Evolutionary conservation across 2,113 vertebrate species (phyloP).

Genomic region (Periophthalmus modestus): DNA sequence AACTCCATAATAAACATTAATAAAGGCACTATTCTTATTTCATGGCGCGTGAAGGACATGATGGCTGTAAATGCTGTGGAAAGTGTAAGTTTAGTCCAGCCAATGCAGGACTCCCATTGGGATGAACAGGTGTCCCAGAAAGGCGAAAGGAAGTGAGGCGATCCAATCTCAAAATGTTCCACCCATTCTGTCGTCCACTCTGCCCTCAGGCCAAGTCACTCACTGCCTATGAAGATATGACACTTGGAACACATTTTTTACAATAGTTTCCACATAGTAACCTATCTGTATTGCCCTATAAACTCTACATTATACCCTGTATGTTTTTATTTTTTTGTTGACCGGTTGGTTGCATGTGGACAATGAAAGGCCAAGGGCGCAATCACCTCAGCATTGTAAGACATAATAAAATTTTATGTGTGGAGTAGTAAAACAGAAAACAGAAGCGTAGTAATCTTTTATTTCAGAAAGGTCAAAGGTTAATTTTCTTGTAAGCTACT

Average conservation of each 20-base stretch:
- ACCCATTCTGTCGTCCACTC: neutral
- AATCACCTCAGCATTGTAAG: neutral
- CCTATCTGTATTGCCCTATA: neutral
- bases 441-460: neutral
- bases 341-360: neutral
- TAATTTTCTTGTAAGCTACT: neutral
- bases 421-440: conserved; percentile 1
- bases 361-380: neutral
- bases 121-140: conserved; percentile 8
- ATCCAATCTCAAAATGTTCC: conserved; percentile 5
- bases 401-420: neutral
- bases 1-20: neutral
- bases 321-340: neutral
- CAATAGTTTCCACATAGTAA: neutral
- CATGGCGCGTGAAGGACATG: neutral
- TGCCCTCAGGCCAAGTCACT: neutral
- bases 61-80: neutral
- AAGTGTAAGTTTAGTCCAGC: neutral
- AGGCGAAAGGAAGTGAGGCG: neutral
- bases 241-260: neutral
- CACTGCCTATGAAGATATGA: neutral
- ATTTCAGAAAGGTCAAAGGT: neutral
- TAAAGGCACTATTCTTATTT: neutral
- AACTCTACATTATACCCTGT: neutral
- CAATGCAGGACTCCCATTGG: neutral